Base-by-base conservation (phyloP, 2,797 vertebrate genomes). In the Fistularia tabacaria region DNA sequence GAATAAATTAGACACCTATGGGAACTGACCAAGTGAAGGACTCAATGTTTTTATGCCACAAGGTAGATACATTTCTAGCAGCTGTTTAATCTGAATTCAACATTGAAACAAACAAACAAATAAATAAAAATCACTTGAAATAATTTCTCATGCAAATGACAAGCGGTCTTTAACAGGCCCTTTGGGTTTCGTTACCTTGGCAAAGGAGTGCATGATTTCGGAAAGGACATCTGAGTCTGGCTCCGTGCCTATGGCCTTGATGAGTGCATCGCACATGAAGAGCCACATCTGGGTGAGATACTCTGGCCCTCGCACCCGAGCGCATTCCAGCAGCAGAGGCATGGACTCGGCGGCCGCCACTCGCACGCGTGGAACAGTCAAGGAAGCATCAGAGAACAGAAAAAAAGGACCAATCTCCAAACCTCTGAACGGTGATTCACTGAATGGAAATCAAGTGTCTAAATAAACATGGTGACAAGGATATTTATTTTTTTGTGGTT, bases 281-380 rank as follows among this genome's bases (percentile, higher is more conserved):
- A 95, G 95, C 97, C 97, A 99, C 97, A 99, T 99, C 87, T 98
- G 94, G 0, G 96, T 95, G 60, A 99, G 94, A 59, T 99, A 99
- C 50, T 99, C 96, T 0, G 95, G 94, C 0, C 97, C 97, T 37
- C 95, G 91, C 1, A 99, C 96, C 49, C 93, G 84, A 0, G 97
- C 97, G 25, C 97, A 99, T 77, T 99, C 97, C 44, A 99, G 87
- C 39, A 99, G 91, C 40, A 98, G 90, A 5, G 97, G 97, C 97
- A 99, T 98, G 0, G 97, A 99, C 85, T 99, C 97, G 0, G 97
- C 94, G 0, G 97, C 97, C 0, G 97, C 97, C 66, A 98, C 95
- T 46, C 97, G 93, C 69, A 98, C 97, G 52, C 95, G 92, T 98
- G 61, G 40, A 1, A 13, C 36, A 0, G 75, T 95, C 87, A 95